These are phyloP conservation scores for Sphaerodactylus townsendi DNA, from an alignment of 2,113 vertebrate genomes.

Conservation along the genomic window DNA sequence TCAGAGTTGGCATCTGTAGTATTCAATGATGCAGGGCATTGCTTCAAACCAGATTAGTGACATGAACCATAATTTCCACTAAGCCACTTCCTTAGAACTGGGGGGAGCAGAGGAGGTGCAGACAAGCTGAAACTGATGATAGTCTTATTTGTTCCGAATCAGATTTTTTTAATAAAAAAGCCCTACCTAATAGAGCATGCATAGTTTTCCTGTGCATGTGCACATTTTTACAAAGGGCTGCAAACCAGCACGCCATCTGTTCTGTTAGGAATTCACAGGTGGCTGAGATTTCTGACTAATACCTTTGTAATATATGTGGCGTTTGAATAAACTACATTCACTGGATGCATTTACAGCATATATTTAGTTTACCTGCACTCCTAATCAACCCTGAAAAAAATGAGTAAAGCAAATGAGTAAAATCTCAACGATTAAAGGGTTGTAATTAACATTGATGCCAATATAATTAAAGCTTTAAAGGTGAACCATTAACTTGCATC, in stretches of 20 bases:
- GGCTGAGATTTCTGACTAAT: not conserved
- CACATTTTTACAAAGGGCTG: not conserved
- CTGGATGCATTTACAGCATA: not conserved
- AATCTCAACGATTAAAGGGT: not conserved
- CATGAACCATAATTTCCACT: not conserved
- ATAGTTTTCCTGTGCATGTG: no score
- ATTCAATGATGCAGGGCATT: not conserved
- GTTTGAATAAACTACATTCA: not conserved
- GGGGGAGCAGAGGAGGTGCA: not conserved
- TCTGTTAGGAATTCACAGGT: not conserved
- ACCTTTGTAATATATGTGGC: not conserved
- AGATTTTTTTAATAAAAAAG: no score
- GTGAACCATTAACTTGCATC: not conserved
- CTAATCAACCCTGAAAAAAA: not conserved
- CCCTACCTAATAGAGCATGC: no score
- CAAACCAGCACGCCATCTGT: not conserved
- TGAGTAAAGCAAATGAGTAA: not conserved
- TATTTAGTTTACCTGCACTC: not conserved
- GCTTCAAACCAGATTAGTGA: not conserved
- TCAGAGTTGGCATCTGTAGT: no score
- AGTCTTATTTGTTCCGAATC: no score
- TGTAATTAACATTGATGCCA: not conserved
- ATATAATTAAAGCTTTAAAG: conserved; percentile 21
- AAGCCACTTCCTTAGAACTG: not conserved
- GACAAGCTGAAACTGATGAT: not conserved